A percentile compares a stretch with the other conserved stretches of the same genome.
These are phyloP conservation scores for Cichlasoma orientale DNA, from an alignment of 2,797 vertebrate genomes.

Conservation along the genomic window DNA sequence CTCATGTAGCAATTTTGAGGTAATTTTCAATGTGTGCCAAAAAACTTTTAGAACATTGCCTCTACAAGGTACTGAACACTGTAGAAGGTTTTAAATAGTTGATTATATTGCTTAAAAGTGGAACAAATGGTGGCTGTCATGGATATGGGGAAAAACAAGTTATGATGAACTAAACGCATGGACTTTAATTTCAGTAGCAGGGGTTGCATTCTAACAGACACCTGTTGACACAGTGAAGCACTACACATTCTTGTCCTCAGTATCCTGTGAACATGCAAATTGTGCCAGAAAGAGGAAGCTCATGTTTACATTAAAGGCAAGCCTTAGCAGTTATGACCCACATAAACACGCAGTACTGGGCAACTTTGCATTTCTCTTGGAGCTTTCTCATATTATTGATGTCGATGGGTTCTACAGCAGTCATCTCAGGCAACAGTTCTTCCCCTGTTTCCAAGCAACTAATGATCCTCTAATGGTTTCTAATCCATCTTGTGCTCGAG, in stretches of 20 bases:
- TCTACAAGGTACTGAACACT: not conserved
- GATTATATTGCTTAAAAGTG: not conserved
- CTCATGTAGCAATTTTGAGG: not conserved
- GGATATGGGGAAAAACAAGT: not conserved
- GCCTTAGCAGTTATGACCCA: not conserved
- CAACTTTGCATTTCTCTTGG: not conserved
- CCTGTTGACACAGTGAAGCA: not conserved
- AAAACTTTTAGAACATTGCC: not conserved
- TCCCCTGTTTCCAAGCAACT: slow-evolving; percentile 24
- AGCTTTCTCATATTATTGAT: not conserved
- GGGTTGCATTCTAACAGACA: not conserved
- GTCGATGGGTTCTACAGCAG: not conserved
- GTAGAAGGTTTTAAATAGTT: not conserved
- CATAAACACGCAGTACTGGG: not conserved
- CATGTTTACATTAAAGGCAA: not conserved
- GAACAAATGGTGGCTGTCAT: not conserved
- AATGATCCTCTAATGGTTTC: slow-evolving; percentile 19
- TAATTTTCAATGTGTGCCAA: not conserved
- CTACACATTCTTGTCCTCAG: not conserved
- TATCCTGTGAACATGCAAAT: not conserved
- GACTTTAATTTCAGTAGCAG: not conserved
- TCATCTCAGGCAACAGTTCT: not conserved
- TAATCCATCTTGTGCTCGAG: not conserved
- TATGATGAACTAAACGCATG: not conserved
- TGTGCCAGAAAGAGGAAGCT: not conserved